Base-by-base conservation (phyloP, 2,113 vertebrate genomes). In the Aphyosemion australe region DNA sequence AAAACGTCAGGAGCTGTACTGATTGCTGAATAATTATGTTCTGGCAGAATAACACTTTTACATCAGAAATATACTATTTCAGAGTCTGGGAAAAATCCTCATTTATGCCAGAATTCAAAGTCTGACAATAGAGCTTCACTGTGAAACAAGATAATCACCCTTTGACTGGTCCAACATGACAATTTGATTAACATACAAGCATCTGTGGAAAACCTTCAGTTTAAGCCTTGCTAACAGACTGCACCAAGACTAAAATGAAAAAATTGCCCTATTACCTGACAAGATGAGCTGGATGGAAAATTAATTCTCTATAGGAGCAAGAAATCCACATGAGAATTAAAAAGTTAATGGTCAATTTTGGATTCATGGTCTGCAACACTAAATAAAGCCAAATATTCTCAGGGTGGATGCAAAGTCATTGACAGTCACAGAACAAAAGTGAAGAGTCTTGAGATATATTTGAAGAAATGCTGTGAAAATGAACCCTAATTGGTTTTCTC, bases 401-500 rank as follows among this genome's bases (percentile, higher is more conserved):
- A 48, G 48, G 43, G 31, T 26, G 58, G 45, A 64, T 56, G 9
- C 34, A 42, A 53, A 55, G 43, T 76, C 46, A 72, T 46, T 72
- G 61, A 67, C 48, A 69, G 60, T 65, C 49, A 72, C 43, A 52
- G 34, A 67, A 49, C 13, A 48, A 16, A 69, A 42, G 47, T 51
- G 43, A 59, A 61, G 47, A 68, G 61, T 42, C 39, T 61, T 49
- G 12, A 53, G 46, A 77, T 53, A 68, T 74, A 68, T 68, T 84
- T 80, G 46, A 66, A 68, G 70, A 75, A 57, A 50, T 52, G 42
- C 20, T 80, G 32, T 79, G 68, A 80, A 69, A 76, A 68, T 43
- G 43, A 57, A 61, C 16, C 10, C 16, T 74, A 82, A 85, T 78
- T 81, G 72, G 61, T 64, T 86, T 75, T 72, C 61, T 76, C 60